Evolutionary conservation across 2,797 vertebrate species (phyloP).

Genomic region (Macroramphosus scolopax): DNA sequence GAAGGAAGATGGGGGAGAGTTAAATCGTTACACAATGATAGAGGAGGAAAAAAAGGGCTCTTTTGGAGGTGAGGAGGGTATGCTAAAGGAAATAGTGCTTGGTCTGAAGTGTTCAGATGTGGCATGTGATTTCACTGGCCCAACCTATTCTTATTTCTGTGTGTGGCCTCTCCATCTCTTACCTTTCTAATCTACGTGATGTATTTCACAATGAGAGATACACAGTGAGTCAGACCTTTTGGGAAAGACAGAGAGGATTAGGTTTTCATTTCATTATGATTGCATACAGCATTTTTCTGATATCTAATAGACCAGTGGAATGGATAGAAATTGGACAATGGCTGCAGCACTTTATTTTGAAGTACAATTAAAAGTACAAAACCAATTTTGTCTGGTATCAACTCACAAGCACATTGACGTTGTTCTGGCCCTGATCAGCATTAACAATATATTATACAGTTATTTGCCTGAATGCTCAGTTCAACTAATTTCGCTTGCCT

Average conservation of each 20-base stretch:
- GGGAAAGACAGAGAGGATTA: constrained; percentile 44
- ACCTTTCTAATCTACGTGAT: constrained; percentile 33
- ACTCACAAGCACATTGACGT: constrained; percentile 23
- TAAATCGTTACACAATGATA: constrained; percentile 22
- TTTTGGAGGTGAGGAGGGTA: constrained; percentile 20
- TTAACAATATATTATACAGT: constrained; percentile 15
- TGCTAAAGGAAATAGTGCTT: constrained; percentile 25
- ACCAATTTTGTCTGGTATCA: constrained; percentile 9
- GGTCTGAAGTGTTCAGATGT: constrained; percentile 21
- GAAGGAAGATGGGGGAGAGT: constrained; percentile 14
- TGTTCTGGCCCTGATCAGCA: constrained; percentile 7
- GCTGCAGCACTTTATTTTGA: constrained; percentile 15
- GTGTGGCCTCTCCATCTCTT: constrained; percentile 20
- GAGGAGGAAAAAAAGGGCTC: constrained; percentile 13
- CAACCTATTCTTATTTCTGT: constrained; percentile 16
- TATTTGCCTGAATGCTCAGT: not conserved
- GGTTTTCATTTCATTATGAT: constrained; percentile 57
- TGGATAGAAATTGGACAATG: constrained; percentile 41
- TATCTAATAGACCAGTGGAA: constrained; percentile 43
- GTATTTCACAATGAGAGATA: too few relatives aligned
- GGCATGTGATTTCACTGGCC: constrained; percentile 17
- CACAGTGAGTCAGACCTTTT: constrained; percentile 38
- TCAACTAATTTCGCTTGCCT: constrained; percentile 1
- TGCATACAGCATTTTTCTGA: constrained; percentile 36
- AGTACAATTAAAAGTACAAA: constrained; percentile 21